These are phyloP conservation scores for Drusus annulatus DNA, from an alignment of 1,140 invertebrate species.

Conservation along the genomic window DNA sequence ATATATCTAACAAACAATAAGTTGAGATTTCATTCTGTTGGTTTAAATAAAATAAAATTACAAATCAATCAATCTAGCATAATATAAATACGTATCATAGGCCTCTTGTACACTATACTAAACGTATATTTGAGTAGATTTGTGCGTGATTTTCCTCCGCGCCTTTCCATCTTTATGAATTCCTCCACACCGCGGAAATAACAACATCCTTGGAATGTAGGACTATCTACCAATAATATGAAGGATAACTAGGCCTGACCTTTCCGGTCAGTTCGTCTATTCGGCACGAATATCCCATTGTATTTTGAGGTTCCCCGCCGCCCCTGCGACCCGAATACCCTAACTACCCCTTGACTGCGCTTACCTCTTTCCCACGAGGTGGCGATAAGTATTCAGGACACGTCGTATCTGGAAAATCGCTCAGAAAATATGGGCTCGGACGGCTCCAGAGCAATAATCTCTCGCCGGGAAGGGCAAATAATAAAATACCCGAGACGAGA, in stretches of 20 bases:
- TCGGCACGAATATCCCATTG: not conserved
- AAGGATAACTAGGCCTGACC: not conserved
- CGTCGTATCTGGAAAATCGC: slow-evolving; percentile 59
- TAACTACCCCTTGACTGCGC: not conserved
- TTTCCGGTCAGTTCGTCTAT: not conserved
- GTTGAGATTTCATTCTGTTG: too few relatives aligned
- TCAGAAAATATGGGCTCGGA: slow-evolving; percentile 58
- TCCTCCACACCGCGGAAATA: too few relatives aligned
- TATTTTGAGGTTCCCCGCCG: not conserved
- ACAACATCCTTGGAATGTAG: not conserved
- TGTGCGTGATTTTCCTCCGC: too few relatives aligned
- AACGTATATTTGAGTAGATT: too few relatives aligned
- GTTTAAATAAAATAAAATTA: too few relatives aligned
- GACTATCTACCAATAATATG: not conserved
- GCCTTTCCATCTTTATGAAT: too few relatives aligned
- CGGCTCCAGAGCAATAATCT: slow-evolving; percentile 59
- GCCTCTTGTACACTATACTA: too few relatives aligned
- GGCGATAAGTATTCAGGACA: slow-evolving; percentile 55
- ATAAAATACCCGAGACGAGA: slow-evolving; percentile 52
- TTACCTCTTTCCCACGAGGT: slow-evolving; percentile 35
- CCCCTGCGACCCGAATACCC: not conserved
- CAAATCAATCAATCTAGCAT: too few relatives aligned
- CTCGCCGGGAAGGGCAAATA: slow-evolving; percentile 53
- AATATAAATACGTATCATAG: too few relatives aligned
- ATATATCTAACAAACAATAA: too few relatives aligned